phyloP scores from a whole-genome alignment of 2,113 vertebrate species.

The Chamaetylas fuelleborni region DNA sequence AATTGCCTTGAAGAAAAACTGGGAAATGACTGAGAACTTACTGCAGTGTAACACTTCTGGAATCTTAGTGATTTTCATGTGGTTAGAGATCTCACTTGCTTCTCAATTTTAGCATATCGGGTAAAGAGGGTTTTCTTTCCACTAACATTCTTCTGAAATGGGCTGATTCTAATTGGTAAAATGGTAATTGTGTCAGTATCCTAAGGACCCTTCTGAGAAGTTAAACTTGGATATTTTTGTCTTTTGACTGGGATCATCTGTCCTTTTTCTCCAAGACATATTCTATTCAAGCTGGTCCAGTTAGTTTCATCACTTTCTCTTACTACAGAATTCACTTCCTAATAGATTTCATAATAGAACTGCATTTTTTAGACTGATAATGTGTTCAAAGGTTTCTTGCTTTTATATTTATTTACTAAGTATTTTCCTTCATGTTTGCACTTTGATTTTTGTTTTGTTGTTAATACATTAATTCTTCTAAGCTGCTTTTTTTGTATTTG shows the following conservation, averaged over 20 bases:
- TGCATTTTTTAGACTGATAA: neutral
- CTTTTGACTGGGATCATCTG: neutral
- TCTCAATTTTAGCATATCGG: neutral
- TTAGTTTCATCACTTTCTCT: neutral
- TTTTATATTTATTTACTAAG: neutral
- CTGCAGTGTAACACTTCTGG: neutral
- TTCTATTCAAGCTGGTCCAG: neutral
- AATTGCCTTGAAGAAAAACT: neutral
- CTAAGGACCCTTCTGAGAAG: neutral
- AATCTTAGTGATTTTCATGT: neutral
- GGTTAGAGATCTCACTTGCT: neutral
- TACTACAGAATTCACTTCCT: neutral
- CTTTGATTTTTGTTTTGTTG: neutral
- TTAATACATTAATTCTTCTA: neutral
- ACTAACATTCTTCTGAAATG: fast-evolving
- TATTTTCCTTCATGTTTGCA: neutral
- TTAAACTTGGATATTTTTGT: neutral
- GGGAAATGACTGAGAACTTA: neutral
- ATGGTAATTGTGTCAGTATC: neutral
- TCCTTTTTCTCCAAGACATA: neutral
- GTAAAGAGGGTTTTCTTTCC: neutral
- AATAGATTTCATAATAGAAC: neutral
- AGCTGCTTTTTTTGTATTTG: neutral
- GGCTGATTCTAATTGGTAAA: neutral
- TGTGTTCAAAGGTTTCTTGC: neutral